Base-by-base conservation (phyloP, 2,888 invertebrate species). In the Platycnemis pennipes region DNA sequence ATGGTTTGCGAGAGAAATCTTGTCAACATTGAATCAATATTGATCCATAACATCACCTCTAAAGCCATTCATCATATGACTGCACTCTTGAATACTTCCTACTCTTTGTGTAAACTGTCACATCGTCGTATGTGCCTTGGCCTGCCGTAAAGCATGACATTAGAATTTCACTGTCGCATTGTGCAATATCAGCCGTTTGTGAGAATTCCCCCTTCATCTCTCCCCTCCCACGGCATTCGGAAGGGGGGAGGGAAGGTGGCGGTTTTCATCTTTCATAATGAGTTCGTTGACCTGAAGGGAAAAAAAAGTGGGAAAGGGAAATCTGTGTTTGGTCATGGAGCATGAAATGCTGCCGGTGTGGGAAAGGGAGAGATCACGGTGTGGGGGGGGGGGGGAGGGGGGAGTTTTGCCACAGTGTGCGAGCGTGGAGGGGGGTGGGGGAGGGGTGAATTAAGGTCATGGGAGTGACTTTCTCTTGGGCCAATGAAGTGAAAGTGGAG, bases 361-460 rank as follows among this genome's bases (percentile, higher is more conserved):
- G 46, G n/a, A 44, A 87, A 46, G 87, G 77, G 77, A 87, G 44
- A 46, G 87, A n/a, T n/a, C n/a, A n/a, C n/a, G n/a, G n/a, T n/a
- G n/a, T n/a, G n/a, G n/a, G n/a, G n/a, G n/a, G 3, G n/a, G 8
- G n/a, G 87, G 11, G 77, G n/a, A 16, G 45, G 5, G 22, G 77
- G 77, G 77, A 77, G 31, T 37, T 77, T 77, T 77, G 77, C 77
- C 77, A 77, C 31, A 77, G 86, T n/a, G 31, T 31, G 7, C n/a
- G 77, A 26, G 37, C 19, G n/a, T 42, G 56, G 56, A 89, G 42
- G 45, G 26, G 46, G 44, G 56, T 31, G 69, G 42, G 63, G 63
- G 63, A 91, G 63, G 69, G 42, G 63, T 44, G 63, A 91, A 91
- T 89, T 89, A 89, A 91, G 63, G 91, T 69, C 91, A 44, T 45